These are phyloP conservation scores for Spongilla lacustris DNA, from an alignment of 37 sponge, comb jelly and placozoan genomes.

Conservation along the genomic window DNA sequence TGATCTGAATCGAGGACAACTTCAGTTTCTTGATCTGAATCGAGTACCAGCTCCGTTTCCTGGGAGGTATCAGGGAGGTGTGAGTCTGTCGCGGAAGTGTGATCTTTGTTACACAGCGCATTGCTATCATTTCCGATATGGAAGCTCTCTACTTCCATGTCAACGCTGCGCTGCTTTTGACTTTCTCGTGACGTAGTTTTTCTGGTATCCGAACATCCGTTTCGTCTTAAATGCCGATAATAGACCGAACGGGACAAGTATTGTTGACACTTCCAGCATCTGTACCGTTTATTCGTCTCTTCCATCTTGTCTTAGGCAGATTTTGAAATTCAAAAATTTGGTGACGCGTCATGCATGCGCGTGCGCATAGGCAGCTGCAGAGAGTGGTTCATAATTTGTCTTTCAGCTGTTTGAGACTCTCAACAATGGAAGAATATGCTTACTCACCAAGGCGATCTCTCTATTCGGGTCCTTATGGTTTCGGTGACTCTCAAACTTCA, in stretches of 20 bases:
- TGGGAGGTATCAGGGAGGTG: too few relatives aligned
- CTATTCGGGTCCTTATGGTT: neutral
- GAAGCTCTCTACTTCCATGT: too few relatives aligned
- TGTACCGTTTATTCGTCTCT: neutral
- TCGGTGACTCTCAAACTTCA: neutral
- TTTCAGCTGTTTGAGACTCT: neutral
- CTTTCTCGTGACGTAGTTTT: too few relatives aligned
- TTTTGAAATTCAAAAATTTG: neutral
- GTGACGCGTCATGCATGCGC: neutral
- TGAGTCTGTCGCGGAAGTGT: too few relatives aligned
- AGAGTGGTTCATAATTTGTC: neutral
- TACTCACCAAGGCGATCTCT: neutral
- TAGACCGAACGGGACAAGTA: neutral
- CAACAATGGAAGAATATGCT: neutral
- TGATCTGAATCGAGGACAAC: neutral
- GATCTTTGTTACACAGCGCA: too few relatives aligned
- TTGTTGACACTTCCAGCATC: neutral
- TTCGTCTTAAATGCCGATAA: neutral
- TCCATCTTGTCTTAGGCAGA: neutral
- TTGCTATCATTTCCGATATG: too few relatives aligned
- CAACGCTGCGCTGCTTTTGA: too few relatives aligned
- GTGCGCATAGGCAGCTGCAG: neutral
- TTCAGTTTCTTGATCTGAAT: neutral
- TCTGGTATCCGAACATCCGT: neutral
- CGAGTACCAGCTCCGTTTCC: neutral